Evolutionary conservation across 2,888 invertebrate genomes (phyloP).

Genomic region (Acleris cristana): DNA sequence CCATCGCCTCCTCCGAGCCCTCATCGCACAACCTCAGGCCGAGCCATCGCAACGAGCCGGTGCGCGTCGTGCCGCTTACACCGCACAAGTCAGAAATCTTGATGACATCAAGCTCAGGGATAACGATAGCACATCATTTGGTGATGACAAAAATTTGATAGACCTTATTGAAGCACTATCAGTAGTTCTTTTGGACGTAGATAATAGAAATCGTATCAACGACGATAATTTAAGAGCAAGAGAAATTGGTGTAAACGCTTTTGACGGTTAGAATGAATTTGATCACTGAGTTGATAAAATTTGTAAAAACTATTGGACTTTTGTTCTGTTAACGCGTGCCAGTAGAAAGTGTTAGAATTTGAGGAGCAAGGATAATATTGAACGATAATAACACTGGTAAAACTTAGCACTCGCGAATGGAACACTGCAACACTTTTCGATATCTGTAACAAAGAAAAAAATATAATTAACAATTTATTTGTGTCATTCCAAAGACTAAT

Average conservation of each 20-base stretch:
- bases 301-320: too few relatives aligned
- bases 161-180: too few relatives aligned
- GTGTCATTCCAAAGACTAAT: not conserved
- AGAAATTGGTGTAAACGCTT: too few relatives aligned
- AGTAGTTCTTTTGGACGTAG: too few relatives aligned
- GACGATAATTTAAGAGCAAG: too few relatives aligned
- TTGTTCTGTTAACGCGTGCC: too few relatives aligned
- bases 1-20: slow-evolving; percentile 73
- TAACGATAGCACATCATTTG: too few relatives aligned
- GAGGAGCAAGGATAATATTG: not conserved
- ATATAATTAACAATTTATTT: not conserved
- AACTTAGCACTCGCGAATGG: slow-evolving; percentile 10
- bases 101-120: slow-evolving; percentile 26
- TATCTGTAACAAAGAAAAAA: slow-evolving; percentile 30
- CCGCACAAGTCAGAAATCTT: slow-evolving; percentile 46
- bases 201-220: too few relatives aligned
- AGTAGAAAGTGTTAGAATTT: too few relatives aligned
- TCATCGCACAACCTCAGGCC: slow-evolving; percentile 84
- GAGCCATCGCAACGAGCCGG: slow-evolving; percentile 76
- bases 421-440: slow-evolving; percentile 16
- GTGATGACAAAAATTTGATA: too few relatives aligned
- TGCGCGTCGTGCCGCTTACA: slow-evolving; percentile 63
- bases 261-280: not conserved
- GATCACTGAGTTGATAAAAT: not conserved
- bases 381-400: not conserved